phyloP scores from a whole-genome alignment of 2,113 vertebrate genomes.

The Emydocephalus ijimae region DNA sequence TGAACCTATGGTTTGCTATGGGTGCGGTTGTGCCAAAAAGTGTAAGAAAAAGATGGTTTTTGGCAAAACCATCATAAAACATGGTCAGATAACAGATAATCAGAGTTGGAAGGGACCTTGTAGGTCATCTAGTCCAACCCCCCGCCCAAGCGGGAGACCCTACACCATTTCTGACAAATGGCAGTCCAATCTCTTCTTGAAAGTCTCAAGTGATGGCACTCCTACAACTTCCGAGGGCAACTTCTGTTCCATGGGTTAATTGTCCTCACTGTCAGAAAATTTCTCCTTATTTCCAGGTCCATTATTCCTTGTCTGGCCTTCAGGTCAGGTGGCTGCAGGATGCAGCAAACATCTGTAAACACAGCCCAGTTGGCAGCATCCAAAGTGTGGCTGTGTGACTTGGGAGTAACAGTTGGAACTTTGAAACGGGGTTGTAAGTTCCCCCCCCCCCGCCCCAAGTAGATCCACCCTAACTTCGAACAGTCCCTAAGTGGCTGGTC shows the following conservation, averaged over 20 bases:
- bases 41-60: background rate
- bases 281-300: no score
- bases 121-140: no score
- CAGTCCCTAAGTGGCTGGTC: background rate
- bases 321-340: no score
- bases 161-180: no score
- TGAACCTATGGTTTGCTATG: background rate
- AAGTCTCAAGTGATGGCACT: no score
- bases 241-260: no score
- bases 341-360: background rate
- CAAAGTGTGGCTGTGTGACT: background rate
- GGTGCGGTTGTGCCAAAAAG: background rate
- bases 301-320: no score
- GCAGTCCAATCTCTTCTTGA: no score
- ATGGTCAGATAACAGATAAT: background rate
- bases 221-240: no score
- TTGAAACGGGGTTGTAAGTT: background rate
- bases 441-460: background rate
- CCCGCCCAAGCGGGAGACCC: no score
- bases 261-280: no score
- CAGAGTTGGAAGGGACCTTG: no score
- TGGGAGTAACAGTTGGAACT: background rate
- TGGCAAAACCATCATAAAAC: background rate
- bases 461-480: background rate
- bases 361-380: background rate